Percentiles rank a stretch among this genome's conserved stretches.
These are phyloP conservation scores for Parnassius orleans DNA, from an alignment of 2,888 invertebrate species.

Conservation along the genomic window DNA sequence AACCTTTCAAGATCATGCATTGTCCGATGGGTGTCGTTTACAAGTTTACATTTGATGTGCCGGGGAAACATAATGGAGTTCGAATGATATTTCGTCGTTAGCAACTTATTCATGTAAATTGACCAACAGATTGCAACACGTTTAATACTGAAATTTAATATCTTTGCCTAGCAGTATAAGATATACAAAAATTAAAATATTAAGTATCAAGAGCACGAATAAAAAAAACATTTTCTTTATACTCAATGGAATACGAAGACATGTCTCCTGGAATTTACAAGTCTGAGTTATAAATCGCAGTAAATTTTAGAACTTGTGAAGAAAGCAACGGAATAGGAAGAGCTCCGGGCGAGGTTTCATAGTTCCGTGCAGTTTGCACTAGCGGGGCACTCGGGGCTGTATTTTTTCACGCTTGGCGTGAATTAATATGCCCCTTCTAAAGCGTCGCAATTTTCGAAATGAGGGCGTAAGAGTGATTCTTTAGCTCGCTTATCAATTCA, in stretches of 20 bases:
- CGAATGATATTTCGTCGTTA: too few species aligned
- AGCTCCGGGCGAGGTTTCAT: constrained; percentile 18
- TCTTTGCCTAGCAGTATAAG: too few species aligned
- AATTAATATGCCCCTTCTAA: constrained; percentile 21
- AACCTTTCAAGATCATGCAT: too few species aligned
- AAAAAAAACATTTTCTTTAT: too few species aligned
- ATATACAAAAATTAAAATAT: too few species aligned
- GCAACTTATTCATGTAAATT: too few species aligned
- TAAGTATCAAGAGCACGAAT: too few species aligned
- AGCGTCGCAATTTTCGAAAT: constrained; percentile 19
- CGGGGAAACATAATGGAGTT: too few species aligned
- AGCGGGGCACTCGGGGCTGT: constrained; percentile 6
- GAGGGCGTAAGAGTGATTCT: constrained; percentile 12
- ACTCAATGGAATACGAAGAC: not conserved
- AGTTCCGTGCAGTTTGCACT: constrained; percentile 18
- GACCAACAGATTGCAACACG: too few species aligned
- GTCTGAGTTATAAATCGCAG: constrained; percentile 23
- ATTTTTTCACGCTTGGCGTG: constrained; percentile 11
- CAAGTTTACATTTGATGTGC: too few species aligned
- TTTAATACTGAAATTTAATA: too few species aligned
- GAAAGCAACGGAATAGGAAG: constrained; percentile 23
- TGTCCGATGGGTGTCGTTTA: too few species aligned
- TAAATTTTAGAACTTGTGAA: constrained; percentile 24
- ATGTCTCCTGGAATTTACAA: constrained; percentile 7
- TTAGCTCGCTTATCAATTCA: constrained; percentile 6